Evolutionary conservation across 1,140 invertebrate species (phyloP).

Genomic region (Diabrotica undecimpunctata): DNA sequence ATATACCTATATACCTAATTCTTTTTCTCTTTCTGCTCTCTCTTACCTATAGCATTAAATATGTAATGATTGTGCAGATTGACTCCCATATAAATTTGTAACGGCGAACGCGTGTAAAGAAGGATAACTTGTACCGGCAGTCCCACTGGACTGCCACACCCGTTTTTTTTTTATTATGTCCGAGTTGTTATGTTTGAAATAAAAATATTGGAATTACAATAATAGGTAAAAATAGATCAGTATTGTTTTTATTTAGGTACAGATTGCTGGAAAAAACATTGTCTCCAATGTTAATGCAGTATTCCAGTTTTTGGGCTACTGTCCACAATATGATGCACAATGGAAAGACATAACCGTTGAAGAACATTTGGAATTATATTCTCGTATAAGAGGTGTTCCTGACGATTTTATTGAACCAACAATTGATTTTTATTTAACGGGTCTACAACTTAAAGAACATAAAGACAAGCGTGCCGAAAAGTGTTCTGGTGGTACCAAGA

Average conservation of each 20-base stretch:
- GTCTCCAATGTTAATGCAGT: slow-evolving; percentile 61
- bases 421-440: slow-evolving; percentile 67
- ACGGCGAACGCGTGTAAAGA: no score
- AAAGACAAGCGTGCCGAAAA: slow-evolving; percentile 71
- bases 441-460: slow-evolving; percentile 78
- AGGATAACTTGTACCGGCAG: no score
- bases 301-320: slow-evolving; percentile 75
- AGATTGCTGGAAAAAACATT: slow-evolving; percentile 67
- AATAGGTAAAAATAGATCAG: background rate
- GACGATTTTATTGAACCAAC: slow-evolving; percentile 60
- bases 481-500: slow-evolving; percentile 84
- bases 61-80: no score
- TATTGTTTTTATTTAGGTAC: slow-evolving; percentile 51
- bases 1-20: no score
- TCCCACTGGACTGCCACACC: no score
- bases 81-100: no score
- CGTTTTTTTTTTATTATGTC: no score
- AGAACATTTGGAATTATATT: slow-evolving; percentile 79
- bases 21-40: no score
- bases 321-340: slow-evolving; percentile 81
- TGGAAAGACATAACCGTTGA: slow-evolving; percentile 80
- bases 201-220: no score
- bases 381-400: slow-evolving; percentile 71
- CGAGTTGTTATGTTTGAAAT: no score
- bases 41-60: no score